Base-by-base conservation (phyloP, 2,888 invertebrate species). In the Erebia ligea region DNA sequence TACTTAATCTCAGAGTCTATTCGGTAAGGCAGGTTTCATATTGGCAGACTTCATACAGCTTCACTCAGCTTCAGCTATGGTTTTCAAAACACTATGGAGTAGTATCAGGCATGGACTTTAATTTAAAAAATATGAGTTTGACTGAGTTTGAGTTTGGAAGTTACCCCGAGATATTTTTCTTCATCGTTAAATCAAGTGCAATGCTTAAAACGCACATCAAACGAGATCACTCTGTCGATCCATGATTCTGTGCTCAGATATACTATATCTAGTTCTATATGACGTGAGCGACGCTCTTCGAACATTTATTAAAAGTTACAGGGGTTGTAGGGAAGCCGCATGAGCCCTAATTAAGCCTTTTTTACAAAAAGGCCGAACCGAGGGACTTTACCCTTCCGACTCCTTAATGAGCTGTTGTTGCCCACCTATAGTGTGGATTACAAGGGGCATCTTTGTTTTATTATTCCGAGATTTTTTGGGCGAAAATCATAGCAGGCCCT, bases 231-330 rank as follows among this genome's bases (percentile, higher is more conserved):
- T 45, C 45, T 45, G 45, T 13, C 5, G 25, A 57, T 57, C 21
- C 25, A 13, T 56, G 15, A 52, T n/a, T 52, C 52, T 17, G n/a
- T 52, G 52, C 8, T 17, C 52, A 52, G 15, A 17, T 52, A 17
- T n/a, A 52, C 15, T 42, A 59, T 63, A 56, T 25, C 50, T 34
- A 59, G 21, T 11, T 17, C 57, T 61, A 52, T 72, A 69, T 65
- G 79, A 81, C 84, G 85, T 84, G 86, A 84, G 86, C 82, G 84
- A 82, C 85, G 80, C 88, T 90, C 84, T 84, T 87, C 88, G 90
- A 89, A 86, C 92, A 91, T 92, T 92, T 92, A 93, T 92, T 93
- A 92, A 93, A 93, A 93, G 93, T 93, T 93, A 92, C 92, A 91
- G 91, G 91, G 92, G 89, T 86, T 86, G 88, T 87, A 89, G 91